Conservation (phyloP, 2,113 vertebrate genomes). For the Benthochromis sp. region DNA sequence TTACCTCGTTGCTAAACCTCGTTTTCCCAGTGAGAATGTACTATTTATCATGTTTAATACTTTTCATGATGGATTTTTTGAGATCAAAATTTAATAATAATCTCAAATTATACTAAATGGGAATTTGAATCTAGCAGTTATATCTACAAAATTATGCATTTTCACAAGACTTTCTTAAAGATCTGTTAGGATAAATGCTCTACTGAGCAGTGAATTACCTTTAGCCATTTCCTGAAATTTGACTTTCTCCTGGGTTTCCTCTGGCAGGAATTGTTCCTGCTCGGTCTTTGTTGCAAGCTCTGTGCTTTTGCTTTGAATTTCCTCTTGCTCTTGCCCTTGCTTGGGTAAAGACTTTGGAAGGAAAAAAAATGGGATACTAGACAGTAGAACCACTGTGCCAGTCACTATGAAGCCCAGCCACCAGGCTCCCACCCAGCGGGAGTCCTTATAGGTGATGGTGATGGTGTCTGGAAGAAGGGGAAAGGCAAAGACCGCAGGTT, state of each 20-base stretch:
- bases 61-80: not conserved
- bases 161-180: not conserved
- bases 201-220: constrained; percentile 58
- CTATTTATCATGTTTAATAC: not conserved
- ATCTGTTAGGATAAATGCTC: not conserved
- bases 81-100: not conserved
- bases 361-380: constrained; percentile 90
- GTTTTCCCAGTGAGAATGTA: not conserved
- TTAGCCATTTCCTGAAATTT: constrained; percentile 76
- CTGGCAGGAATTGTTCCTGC: constrained; percentile 61
- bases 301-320: constrained; percentile 6
- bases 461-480: constrained; percentile 67
- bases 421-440: constrained; percentile 95
- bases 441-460: constrained; percentile 80
- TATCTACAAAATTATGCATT: not conserved
- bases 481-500: not conserved
- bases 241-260: constrained; percentile 44
- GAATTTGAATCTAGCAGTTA: not conserved
- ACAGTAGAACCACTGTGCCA: constrained; percentile 74
- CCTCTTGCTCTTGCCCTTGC: constrained; percentile 33
- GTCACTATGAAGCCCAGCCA: constrained; percentile 90
- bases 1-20: not conserved
- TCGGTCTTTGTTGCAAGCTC: constrained; percentile 29
- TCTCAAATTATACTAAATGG: not conserved
- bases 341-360: constrained; percentile 79